These are phyloP conservation scores for Linyphia triangularis DNA, from an alignment of 2,888 invertebrate genomes.

Conservation along the genomic window DNA sequence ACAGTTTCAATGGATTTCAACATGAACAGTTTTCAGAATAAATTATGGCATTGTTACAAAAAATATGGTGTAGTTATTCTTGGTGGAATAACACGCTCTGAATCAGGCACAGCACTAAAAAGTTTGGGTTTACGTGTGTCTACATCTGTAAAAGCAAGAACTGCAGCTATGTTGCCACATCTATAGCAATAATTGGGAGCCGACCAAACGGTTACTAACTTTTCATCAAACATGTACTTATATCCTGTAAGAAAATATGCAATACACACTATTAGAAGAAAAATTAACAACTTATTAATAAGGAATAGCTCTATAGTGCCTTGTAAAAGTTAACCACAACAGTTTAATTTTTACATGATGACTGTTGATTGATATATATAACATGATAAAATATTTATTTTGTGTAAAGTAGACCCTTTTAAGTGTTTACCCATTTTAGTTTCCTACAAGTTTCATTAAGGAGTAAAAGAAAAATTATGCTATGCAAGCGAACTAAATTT, in stretches of 20 bases:
- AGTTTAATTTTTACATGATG: not conserved
- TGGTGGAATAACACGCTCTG: constrained; percentile 94
- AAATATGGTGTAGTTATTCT: constrained; percentile 97
- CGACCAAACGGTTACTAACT: constrained; percentile 98
- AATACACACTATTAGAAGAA: too few relatives aligned
- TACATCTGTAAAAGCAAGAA: constrained; percentile 90
- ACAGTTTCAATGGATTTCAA: constrained; percentile 21
- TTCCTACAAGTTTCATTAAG: too few relatives aligned
- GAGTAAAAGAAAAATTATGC: too few relatives aligned
- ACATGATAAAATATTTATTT: too few relatives aligned
- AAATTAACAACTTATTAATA: too few relatives aligned
- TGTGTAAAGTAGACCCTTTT: too few relatives aligned
- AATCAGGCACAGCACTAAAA: constrained; percentile 97
- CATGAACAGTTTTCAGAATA: constrained; percentile 53
- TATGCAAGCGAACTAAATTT: too few relatives aligned
- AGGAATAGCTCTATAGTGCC: too few relatives aligned
- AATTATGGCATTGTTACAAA: constrained; percentile 83
- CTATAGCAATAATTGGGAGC: constrained; percentile 99
- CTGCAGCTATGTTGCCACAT: constrained; percentile 98
- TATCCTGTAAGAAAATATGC: constrained; percentile 88
- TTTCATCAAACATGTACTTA: constrained; percentile 98
- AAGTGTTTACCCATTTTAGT: too few relatives aligned
- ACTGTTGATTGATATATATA: too few relatives aligned
- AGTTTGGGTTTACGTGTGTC: constrained; percentile 89
- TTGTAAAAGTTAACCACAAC: too few relatives aligned